Conservation (phyloP, 1,140 invertebrate species). For the Saccostrea echinata region DNA sequence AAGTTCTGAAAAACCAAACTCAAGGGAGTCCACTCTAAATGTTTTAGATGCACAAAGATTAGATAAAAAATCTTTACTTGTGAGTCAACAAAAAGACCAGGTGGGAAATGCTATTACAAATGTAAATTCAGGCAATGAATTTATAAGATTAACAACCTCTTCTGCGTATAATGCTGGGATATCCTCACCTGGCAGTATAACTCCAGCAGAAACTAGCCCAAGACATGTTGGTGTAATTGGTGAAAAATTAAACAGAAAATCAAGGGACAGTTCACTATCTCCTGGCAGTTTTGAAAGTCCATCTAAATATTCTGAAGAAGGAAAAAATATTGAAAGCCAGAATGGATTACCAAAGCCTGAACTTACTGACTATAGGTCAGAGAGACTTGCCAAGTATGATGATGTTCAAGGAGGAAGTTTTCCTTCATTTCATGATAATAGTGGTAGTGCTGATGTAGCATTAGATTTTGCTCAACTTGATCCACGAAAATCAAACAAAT, state of each 20-base stretch:
- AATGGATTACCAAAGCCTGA: not conserved
- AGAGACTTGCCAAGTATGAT: not conserved
- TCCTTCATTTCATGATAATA: conserved; percentile 17
- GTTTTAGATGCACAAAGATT: not conserved
- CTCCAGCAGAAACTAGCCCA: not conserved
- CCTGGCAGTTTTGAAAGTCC: not conserved
- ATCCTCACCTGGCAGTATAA: not conserved
- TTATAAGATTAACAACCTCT: not conserved
- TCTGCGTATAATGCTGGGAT: not conserved
- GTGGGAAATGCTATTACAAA: not conserved
- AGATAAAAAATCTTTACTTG: not conserved
- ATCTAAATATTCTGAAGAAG: not conserved
- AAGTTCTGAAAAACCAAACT: not conserved
- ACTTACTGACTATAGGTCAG: not conserved
- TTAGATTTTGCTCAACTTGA: not conserved
- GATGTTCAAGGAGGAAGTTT: not conserved
- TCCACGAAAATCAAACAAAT: not conserved
- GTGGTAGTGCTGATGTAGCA: not conserved
- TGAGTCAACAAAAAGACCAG: not conserved
- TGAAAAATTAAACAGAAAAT: conserved; percentile 13
- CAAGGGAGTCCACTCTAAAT: not conserved
- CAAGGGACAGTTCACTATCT: conserved; percentile 24
- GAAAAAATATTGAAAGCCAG: not conserved
- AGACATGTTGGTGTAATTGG: conserved; percentile 37
- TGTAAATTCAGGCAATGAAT: not conserved